A percentile compares a stretch with the other conserved stretches of the same genome.
Evolutionary conservation across 2,113 vertebrate genomes (phyloP).

Genomic region (Percina caprodes): DNA sequence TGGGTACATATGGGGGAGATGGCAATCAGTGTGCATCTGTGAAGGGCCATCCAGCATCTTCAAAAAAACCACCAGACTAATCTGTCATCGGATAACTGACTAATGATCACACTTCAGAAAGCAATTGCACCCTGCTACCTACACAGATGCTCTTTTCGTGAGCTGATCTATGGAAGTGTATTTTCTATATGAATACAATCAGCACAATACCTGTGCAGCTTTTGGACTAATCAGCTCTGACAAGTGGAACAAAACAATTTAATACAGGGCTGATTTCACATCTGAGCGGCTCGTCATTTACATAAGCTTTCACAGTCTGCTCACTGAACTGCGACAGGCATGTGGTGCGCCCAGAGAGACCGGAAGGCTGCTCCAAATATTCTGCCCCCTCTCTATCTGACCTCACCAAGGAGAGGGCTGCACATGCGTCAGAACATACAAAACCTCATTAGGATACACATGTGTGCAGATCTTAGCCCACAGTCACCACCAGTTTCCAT

Average conservation of each 20-base stretch:
- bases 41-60: constrained; percentile 71
- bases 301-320: constrained; percentile 84
- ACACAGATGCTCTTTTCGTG: constrained; percentile 69
- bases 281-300: constrained; percentile 82
- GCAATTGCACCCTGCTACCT: constrained; percentile 75
- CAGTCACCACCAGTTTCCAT: constrained; percentile 55
- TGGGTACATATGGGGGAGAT: constrained; percentile 50
- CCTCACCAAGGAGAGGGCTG: constrained; percentile 74
- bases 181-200: constrained; percentile 68
- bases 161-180: constrained; percentile 60
- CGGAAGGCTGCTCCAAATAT: constrained; percentile 71
- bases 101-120: constrained; percentile 75
- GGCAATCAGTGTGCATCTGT: constrained; percentile 65
- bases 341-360: constrained; percentile 77
- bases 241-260: constrained; percentile 85
- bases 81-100: constrained; percentile 73
- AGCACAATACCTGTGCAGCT: constrained; percentile 81
- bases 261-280: constrained; percentile 84
- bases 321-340: constrained; percentile 82
- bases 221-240: constrained; percentile 83
- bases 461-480: constrained; percentile 60
- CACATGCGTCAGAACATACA: constrained; percentile 58
- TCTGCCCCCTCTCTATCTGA: constrained; percentile 69
- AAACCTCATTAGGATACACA: constrained; percentile 70
- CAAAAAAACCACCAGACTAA: constrained; percentile 62